A percentile compares a stretch with the other conserved stretches of the same genome.
Conservation (phyloP, 1,140 invertebrate species). For the Bicyclus anynana region DNA sequence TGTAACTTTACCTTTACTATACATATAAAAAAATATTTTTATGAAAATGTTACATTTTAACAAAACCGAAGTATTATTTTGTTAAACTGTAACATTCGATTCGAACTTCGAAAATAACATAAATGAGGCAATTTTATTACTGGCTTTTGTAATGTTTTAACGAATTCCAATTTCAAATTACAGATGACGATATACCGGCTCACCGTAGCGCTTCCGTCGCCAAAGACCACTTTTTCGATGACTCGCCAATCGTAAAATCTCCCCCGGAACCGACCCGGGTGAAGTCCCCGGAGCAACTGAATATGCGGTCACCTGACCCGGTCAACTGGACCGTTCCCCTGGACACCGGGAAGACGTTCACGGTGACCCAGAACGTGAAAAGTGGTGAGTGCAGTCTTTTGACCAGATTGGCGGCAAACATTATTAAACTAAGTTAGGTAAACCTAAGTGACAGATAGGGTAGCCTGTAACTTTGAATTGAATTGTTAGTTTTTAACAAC, state of each 20-base stretch:
- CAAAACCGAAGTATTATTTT: too few relatives aligned
- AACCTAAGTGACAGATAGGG: not conserved
- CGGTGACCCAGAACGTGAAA: conserved; percentile 93
- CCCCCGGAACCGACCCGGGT: conserved; percentile 94
- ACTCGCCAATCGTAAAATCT: conserved; percentile 86
- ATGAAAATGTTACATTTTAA: too few relatives aligned
- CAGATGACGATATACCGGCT: conserved; percentile 69
- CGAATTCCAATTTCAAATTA: conserved; percentile 16
- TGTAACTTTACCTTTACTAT: too few relatives aligned
- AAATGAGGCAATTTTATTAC: not conserved
- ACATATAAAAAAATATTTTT: too few relatives aligned
- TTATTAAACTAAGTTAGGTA: conserved; percentile 49
- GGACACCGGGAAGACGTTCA: conserved; percentile 94
- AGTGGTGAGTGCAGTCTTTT: conserved; percentile 82
- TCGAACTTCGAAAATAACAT: too few relatives aligned
- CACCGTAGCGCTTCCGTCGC: conserved; percentile 72
- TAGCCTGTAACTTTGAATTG: conserved; percentile 7
- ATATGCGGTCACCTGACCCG: conserved; percentile 93
- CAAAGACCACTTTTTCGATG: conserved; percentile 75
- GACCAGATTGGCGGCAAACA: conserved; percentile 48
- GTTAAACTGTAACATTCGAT: too few relatives aligned
- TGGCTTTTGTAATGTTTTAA: not conserved
- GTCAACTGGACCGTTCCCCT: conserved; percentile 96
- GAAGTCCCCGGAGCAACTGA: conserved; percentile 94
- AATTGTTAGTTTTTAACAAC: conserved; percentile 2